These are phyloP conservation scores for Anser cygnoides DNA, from an alignment of 2,113 vertebrate species.

Conservation along the genomic window DNA sequence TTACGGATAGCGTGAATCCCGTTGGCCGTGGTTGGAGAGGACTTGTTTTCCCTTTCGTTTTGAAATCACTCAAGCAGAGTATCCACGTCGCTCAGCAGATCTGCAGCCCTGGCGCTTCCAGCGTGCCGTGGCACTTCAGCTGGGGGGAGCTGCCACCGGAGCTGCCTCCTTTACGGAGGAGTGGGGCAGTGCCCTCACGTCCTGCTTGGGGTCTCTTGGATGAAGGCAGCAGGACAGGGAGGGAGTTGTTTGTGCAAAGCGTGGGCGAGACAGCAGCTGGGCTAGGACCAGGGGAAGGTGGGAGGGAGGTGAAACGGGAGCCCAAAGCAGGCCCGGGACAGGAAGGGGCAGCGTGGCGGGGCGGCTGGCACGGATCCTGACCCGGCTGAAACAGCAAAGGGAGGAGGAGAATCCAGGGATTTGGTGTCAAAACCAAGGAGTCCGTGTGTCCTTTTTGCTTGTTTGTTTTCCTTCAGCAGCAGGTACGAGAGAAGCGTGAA, in stretches of 20 bases:
- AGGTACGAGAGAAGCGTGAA: neutral
- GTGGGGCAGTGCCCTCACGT: neutral
- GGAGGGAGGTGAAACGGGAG: constrained; percentile 22
- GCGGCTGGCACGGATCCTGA: neutral
- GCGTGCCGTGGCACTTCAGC: neutral
- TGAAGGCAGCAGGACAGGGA: neutral
- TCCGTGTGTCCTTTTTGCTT: neutral
- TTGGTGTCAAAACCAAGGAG: neutral
- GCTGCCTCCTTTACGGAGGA: neutral
- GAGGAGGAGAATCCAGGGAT: neutral
- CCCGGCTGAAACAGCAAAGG: neutral
- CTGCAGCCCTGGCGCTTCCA: neutral
- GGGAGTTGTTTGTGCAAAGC: neutral
- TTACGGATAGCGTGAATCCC: neutral
- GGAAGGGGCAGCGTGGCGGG: neutral
- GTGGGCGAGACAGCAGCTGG: constrained; percentile 11
- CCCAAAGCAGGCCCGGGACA: neutral
- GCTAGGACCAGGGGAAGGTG: neutral
- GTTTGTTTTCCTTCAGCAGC: neutral
- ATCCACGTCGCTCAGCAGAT: neutral
- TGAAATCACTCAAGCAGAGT: neutral
- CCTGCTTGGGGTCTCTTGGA: neutral
- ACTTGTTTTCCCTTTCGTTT: neutral
- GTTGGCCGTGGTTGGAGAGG: neutral
- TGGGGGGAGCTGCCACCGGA: neutral